Evolutionary conservation across 2,797 vertebrate genomes (phyloP).

Genomic region (Cephalopachus bancanus): DNA sequence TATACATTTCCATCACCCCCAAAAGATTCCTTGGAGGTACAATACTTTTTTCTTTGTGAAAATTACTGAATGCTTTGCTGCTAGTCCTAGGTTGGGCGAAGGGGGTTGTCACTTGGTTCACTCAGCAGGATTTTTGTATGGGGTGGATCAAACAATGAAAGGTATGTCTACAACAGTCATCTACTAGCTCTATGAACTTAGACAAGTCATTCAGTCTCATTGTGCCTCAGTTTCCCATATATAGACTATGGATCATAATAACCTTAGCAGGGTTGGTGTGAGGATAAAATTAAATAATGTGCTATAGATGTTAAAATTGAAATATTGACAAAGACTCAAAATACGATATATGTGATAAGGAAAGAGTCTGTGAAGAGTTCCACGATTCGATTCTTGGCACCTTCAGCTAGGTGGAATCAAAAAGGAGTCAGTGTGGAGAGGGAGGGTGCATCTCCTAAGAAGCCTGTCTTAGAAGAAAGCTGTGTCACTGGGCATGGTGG

Average conservation of each 20-base stretch:
- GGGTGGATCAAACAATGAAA: not conserved
- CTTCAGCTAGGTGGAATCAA: not conserved
- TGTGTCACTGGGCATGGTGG: too few relatives aligned
- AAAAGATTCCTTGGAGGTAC: not conserved
- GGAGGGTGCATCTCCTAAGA: not conserved
- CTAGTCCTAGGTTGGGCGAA: not conserved
- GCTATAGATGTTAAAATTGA: not conserved
- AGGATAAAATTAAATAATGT: not conserved
- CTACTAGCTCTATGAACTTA: not conserved
- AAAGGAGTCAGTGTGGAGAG: not conserved
- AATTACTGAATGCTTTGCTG: not conserved
- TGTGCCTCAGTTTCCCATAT: slow-evolving; percentile 2
- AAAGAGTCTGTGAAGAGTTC: not conserved
- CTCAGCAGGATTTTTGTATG: not conserved
- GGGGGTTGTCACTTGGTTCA: not conserved
- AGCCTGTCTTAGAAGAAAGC: not conserved
- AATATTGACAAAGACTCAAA: not conserved
- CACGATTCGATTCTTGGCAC: not conserved
- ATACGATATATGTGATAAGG: not conserved
- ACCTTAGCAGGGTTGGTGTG: not conserved
- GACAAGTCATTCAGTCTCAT: not conserved
- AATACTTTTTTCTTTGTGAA: not conserved
- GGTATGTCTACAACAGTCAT: not conserved
- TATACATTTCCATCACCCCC: not conserved
- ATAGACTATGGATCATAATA: not conserved